Percentiles rank a stretch among this genome's conserved stretches.
phyloP scores from a whole-genome alignment of 2,113 vertebrate species.

The Octodon degus region DNA sequence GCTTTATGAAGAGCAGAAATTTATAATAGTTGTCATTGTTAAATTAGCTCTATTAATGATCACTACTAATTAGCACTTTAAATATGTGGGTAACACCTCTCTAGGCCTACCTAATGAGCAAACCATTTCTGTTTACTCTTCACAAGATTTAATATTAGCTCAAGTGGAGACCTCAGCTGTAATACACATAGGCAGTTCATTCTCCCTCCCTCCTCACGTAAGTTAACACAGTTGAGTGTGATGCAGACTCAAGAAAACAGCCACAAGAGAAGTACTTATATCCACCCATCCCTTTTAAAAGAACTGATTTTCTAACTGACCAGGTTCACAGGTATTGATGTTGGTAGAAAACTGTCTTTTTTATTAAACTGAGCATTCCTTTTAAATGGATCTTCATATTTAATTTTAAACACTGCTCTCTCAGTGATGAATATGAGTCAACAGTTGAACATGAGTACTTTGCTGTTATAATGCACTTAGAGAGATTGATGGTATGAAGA shows the following conservation, averaged over 20 bases:
- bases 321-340: neutral
- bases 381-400: neutral
- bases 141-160: constrained; percentile 70
- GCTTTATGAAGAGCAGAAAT: constrained; percentile 65
- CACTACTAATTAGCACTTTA: constrained; percentile 77
- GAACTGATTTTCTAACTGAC: neutral
- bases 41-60: constrained; percentile 73
- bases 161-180: constrained; percentile 65
- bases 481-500: constrained; percentile 17
- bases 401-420: constrained; percentile 5
- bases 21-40: constrained; percentile 67
- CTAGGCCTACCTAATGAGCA: constrained; percentile 76
- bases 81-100: constrained; percentile 61
- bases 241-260: neutral
- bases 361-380: neutral
- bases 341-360: neutral
- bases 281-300: neutral
- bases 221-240: neutral
- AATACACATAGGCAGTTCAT: constrained; percentile 13
- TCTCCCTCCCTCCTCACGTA: neutral
- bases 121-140: constrained; percentile 77
- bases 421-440: neutral
- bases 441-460: neutral
- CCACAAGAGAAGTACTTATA: constrained; percentile 5
- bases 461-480: constrained; percentile 15